Evolutionary conservation across 53 echinoderm and acorn worm genomes (phyloP), one percentile per base, ranked within the genome.

Genomic region (Paelopatides confundens): DNA sequence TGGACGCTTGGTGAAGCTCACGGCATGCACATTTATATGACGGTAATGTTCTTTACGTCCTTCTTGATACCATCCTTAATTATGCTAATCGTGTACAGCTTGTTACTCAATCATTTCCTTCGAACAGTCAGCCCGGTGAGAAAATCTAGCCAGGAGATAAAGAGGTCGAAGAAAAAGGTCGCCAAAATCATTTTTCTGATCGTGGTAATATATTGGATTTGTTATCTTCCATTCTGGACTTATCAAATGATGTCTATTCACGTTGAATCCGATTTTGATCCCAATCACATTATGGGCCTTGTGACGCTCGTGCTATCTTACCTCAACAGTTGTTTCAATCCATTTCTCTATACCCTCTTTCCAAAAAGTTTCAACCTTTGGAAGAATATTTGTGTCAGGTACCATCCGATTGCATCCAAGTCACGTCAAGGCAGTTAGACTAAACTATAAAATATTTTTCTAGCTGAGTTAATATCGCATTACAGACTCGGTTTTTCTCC

Each of bases 321-420:
- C 82, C 88, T 91, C 12, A 94, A 94, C 66, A 91, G 91, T 0
- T 91, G 91, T 40, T 71, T 94, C 8, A 94, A 94, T 58, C 94
- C 94, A 17, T 94, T 94, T 31, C 84, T 94, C 1, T 94, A 94
- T 31, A 94, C 94, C 0, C 82, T 94, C 8, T 58, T 94, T 21
- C 91, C 94, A 1, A 92, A 86, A 38, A 79, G 89, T 35, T 92
- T 89, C 64, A 92, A 92, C 71, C 49, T 89, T 23, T 92, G 93
- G 93, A 83, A 63, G 13, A 35, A 38, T 34, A 35, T 83, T 1
- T 83, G 84, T 35, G 31, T 35, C 36, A 63, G 13, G 0, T 83
- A 83, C 36, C 65, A 63, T 3, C 63, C 64, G 1, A 65, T 63
- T 3, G 0, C 84, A 83, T 63, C 84, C 12, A 81, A 54, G 35